Percentiles rank a stretch among this genome's conserved stretches.
These are phyloP conservation scores for Pandemis heparana DNA, from an alignment of 2,888 invertebrate genomes.

Conservation along the genomic window DNA sequence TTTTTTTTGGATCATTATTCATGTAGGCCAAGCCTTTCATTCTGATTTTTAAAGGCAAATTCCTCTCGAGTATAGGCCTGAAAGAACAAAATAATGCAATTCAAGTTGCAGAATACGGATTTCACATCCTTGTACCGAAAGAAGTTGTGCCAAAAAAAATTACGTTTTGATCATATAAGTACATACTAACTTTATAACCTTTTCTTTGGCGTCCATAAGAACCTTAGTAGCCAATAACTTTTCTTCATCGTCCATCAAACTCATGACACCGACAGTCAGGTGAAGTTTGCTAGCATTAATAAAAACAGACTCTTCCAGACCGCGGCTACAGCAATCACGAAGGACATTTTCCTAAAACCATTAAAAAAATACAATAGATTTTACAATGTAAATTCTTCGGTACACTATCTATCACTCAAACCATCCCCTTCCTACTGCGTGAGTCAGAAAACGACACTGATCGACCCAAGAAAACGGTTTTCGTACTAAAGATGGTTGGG, in stretches of 20 bases:
- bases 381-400: too few relatives aligned
- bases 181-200: conserved; percentile 87
- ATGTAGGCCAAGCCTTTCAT: conserved; percentile 93
- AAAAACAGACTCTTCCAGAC: conserved; percentile 91
- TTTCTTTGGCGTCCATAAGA: conserved; percentile 87
- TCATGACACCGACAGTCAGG: conserved; percentile 91
- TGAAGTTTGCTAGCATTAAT: conserved; percentile 91
- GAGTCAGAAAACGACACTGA: too few relatives aligned
- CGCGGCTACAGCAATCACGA: conserved; percentile 80
- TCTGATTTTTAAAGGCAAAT: conserved; percentile 84
- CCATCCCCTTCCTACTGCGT: too few relatives aligned
- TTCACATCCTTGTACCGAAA: not conserved
- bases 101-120: not conserved
- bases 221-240: conserved; percentile 87
- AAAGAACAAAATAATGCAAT: not conserved
- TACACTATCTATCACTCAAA: too few relatives aligned
- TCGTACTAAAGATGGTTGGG: too few relatives aligned
- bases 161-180: not conserved
- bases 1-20: conserved; percentile 96
- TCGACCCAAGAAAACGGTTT: too few relatives aligned
- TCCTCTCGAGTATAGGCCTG: conserved; percentile 65
- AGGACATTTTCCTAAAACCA: conserved; percentile 71
- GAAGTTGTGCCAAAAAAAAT: not conserved
- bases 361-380: not conserved
- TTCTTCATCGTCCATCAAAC: conserved; percentile 92